Base-by-base conservation (phyloP, 2,888 invertebrate species). In the Drosophila fulvimacula region DNA sequence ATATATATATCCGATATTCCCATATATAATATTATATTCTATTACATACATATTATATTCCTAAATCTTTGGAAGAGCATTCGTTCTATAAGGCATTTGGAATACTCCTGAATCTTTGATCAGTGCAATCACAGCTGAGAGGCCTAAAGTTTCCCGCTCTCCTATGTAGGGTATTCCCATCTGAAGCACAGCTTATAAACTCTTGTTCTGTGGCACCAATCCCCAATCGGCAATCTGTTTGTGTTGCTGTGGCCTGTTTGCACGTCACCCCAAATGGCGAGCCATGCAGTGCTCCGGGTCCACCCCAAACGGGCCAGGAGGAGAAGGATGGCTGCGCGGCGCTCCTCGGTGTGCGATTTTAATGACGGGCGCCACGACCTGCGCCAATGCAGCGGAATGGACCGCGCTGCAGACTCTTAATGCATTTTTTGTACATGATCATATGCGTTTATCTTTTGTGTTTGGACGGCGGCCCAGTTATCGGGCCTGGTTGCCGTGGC, bases 401-500 rank as follows among this genome's bases (percentile, higher is more conserved):
- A 30, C 10, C 32, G 41, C 36, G 66, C 67, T 61, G 62, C 68
- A 11, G 52, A 24, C 24, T 63, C 77, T 89, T 86, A 89, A 88
- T 90, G 89, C 89, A 87, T 76, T 81, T 80, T 70, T 83, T 30
- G 2, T 85, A 91, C 91, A 90, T 90, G 90, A 87, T 88, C 91
- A 90, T 88, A 84, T 73, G 79, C 84, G 88, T 86, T 89, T 86
- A 86, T 86, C 86, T 88, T 73, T 76, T 89, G 81, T 87, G 78
- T 82, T 82, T 87, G 67, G 86, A 73, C 73, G 65, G 83, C 69
- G 70, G 63, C 75, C 70, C 85, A 76, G 73, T 89, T 87, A 80
- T 85, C 76, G 73, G 78, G 51, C 81, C 81, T 67, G 74, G 72
- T 82, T 89, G 89, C 88, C 76, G 83, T 84, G 88, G 89, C 88